These are phyloP conservation scores for Morpho achilles DNA, from an alignment of 2,888 invertebrate genomes.

Conservation along the genomic window DNA sequence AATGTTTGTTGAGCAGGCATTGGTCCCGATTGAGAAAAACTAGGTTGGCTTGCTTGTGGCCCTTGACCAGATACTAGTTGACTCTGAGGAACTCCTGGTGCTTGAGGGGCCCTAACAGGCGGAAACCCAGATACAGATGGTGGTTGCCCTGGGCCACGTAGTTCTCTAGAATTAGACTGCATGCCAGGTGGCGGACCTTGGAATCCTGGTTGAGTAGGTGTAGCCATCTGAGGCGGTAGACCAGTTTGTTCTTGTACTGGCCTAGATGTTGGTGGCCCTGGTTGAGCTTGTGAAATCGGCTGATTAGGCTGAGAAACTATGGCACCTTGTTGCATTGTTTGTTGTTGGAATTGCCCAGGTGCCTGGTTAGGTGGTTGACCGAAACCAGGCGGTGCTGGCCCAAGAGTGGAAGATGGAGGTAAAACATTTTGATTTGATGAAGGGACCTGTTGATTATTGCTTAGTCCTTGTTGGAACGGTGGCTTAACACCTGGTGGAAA, in stretches of 20 bases:
- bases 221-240: slow-evolving; percentile 31
- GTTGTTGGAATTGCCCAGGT: slow-evolving; percentile 33
- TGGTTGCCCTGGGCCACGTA: slow-evolving; percentile 26
- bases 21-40: slow-evolving; percentile 22
- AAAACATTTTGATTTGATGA: slow-evolving; percentile 39
- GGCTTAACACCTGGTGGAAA: slow-evolving; percentile 48
- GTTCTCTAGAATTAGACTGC: slow-evolving; percentile 9
- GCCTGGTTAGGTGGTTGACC: slow-evolving; percentile 27
- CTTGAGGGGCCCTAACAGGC: slow-evolving; percentile 12
- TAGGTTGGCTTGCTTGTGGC: slow-evolving; percentile 19
- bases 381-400: slow-evolving; percentile 27
- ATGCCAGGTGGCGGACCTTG: slow-evolving; percentile 34
- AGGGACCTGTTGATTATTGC: slow-evolving; percentile 37
- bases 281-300: slow-evolving; percentile 29
- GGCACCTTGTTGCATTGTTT: slow-evolving; percentile 37
- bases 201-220: slow-evolving; percentile 26
- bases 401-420: slow-evolving; percentile 42
- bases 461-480: slow-evolving; percentile 43
- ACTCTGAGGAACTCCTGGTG: slow-evolving; percentile 23
- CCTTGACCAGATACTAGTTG: slow-evolving; percentile 16
- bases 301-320: slow-evolving; percentile 11
- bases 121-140: slow-evolving; percentile 27
- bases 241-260: slow-evolving; percentile 23
- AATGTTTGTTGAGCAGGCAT: slow-evolving; percentile 22
- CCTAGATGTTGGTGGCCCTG: slow-evolving; percentile 25